A percentile compares a stretch with the other conserved stretches of the same genome.
Evolutionary conservation across 1,140 invertebrate genomes (phyloP).

Genomic region (Diploscapter pachys): DNA sequence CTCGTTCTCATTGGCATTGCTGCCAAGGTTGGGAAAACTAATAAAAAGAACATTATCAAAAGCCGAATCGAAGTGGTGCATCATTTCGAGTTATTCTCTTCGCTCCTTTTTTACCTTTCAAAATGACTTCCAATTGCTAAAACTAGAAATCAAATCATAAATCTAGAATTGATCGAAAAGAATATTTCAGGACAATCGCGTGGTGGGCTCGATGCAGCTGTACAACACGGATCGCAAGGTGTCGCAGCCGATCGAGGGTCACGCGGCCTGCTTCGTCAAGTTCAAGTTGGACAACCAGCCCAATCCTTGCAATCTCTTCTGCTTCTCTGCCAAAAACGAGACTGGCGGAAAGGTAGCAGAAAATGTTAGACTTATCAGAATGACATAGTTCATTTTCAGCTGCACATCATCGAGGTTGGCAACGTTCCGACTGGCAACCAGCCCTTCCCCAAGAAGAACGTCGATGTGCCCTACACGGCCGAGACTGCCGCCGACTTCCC

Average conservation of each 20-base stretch:
- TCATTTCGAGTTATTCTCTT: conserved; percentile 20
- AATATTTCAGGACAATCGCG: conserved; percentile 76
- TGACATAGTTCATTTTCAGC: conserved; percentile 58
- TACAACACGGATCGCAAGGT: conserved; percentile 97
- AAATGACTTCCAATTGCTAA: not conserved
- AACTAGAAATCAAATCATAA: not conserved
- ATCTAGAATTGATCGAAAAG: conserved; percentile 29
- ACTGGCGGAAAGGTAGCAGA: conserved; percentile 76
- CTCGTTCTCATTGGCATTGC: conserved; percentile 91
- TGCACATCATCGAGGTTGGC: conserved; percentile 98
- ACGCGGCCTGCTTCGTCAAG: conserved; percentile 87
- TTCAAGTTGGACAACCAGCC: conserved; percentile 79
- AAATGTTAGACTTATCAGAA: conserved; percentile 6
- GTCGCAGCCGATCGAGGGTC: conserved; percentile 96
- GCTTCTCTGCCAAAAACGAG: conserved; percentile 83
- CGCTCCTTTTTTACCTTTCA: too few relatives aligned
- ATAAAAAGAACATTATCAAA: not conserved
- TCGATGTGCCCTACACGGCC: conserved; percentile 96
- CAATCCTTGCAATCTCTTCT: conserved; percentile 91
- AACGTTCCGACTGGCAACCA: conserved; percentile 87
- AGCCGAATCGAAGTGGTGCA: not conserved
- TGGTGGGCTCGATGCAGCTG: conserved; percentile 96
- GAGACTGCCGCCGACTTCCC: conserved; percentile 98
- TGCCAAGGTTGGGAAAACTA: conserved; percentile 67
- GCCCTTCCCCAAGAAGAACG: conserved; percentile 92